phyloP scores from a whole-genome alignment of 2,797 vertebrate genomes.

The Atherinosoma microstoma region DNA sequence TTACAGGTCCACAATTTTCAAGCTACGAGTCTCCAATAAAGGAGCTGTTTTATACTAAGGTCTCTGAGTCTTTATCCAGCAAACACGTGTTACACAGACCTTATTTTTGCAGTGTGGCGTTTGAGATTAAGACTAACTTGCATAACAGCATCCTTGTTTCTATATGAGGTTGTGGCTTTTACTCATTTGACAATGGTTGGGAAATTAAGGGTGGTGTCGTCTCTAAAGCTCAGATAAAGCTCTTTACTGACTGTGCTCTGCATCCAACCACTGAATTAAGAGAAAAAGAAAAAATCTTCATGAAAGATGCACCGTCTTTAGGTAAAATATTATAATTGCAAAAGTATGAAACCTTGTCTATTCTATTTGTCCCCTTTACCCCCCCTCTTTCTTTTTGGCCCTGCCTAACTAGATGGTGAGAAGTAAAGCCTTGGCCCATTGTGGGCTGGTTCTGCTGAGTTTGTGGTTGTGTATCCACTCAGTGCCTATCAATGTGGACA shows the following conservation, averaged over 20 bases:
- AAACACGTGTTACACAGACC: constrained; percentile 18
- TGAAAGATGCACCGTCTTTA: background rate
- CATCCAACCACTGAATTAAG: background rate
- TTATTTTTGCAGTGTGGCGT: constrained; percentile 21
- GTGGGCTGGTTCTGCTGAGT: constrained; percentile 69
- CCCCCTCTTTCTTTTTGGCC: constrained; percentile 12
- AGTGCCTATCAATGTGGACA: constrained; percentile 91
- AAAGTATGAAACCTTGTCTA: background rate
- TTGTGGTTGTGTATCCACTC: constrained; percentile 83
- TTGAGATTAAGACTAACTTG: constrained; percentile 34
- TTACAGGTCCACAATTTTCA: background rate
- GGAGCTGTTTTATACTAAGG: constrained; percentile 9
- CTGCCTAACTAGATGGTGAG: constrained; percentile 82
- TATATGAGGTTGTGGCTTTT: constrained; percentile 6
- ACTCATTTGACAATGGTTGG: background rate
- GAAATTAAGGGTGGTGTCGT: constrained; percentile 8
- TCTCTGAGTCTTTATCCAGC: constrained; percentile 13
- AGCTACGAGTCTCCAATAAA: background rate
- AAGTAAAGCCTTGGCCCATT: constrained; percentile 50
- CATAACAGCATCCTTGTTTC: constrained; percentile 4
- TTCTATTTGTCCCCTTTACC: background rate
- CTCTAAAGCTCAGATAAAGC: background rate
- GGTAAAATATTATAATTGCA: background rate
- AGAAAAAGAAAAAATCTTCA: background rate
- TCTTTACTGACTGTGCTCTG: background rate